Evolutionary conservation across 2,113 vertebrate genomes (phyloP), one percentile per base, ranked within the genome.

Genomic region (Hemichromis elongatus): DNA sequence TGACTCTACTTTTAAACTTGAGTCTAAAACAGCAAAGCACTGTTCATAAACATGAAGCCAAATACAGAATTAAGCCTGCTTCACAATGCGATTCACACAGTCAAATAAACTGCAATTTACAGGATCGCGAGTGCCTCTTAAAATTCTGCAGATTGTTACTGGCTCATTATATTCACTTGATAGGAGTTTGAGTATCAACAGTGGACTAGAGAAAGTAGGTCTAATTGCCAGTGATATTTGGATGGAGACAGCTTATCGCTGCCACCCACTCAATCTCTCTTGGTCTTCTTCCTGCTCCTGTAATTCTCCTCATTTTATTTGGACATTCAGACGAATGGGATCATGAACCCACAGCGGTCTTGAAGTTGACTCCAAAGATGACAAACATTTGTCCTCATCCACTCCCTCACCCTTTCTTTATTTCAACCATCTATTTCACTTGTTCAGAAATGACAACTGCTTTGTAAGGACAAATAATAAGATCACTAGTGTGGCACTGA

Each of bases 221-320:
- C 63, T 91, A 92, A 92, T 94, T 90, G 80, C 73, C 73, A 86
- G 52, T 84, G 86, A 91, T 90, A 89, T 90, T 81, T 88, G 81
- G 81, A 90, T 77, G 89, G 83, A 92, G 86, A 78, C 26, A 84
- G 53, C 86, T 88, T 80, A 91, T 92, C 83, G 87, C 80, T 82
- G 75, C 87, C 92, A 88, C 93, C 90, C 86, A 90, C 89, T 90
- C 92, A 53, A 57, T 86, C 88, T 84, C 70, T 63, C 57, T 19
- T 77, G 61, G 63, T 81, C 47, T n/a, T 55, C 80, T 47, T 59
- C 79, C 26, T 70, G 33, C 77, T 83, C 77, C 79, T 37, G 45
- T 79, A 81, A 61, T 84, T 84, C 85, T 56, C 73, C 42, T 87
- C 53, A 45, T 79, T 86, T 88, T 77, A 86, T 82, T 90, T 53